Evolutionary conservation across 2,113 vertebrate genomes (phyloP), one percentile per base, ranked within the genome.

Genomic region (Thunnus thynnus): DNA sequence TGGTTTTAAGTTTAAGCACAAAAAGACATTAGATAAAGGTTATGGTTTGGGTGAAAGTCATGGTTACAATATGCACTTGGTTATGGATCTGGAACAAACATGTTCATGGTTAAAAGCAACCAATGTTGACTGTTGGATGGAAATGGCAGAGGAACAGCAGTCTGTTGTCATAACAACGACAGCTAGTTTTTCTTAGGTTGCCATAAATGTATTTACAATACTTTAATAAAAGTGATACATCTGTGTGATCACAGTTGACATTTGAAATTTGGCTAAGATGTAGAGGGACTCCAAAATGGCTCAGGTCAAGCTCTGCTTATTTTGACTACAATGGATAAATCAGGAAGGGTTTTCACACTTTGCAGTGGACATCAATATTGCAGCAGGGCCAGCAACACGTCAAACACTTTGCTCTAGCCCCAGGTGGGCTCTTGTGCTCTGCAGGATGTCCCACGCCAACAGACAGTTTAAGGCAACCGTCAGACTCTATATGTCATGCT

Each of bases 381-480:
- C 61, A 86, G 76, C 30, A 64, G 66, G 47, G 56, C 52, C 67
- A 69, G 62, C 57, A 64, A 47, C 70, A 76, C 78, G 78, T 87
- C 87, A 89, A 74, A 87, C 61, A 64, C 20, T 87, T 73, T 75
- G 52, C 58, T 27, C 72, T 20, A 7, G 66, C 76, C 81, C 76
- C 75, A 66, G 52, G 68, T 76, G 83, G 46, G 4, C 57, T 75
- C 57, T 57, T 61, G 77, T 54, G 71, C 72, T 78, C 58, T 51
- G 64, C 72, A 84, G 82, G 84, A 75, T 69, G 84, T 84, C 85
- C 81, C 48, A 56, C 1, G 1, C 46, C 73, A 57, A 22, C 66
- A 67, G 78, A 82, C 77, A 85, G 77, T 85, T 88, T 86, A 78
- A 75, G 76, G 63, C 74, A 68, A 52, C 69, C 71, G 78, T 86